Base-by-base conservation (phyloP, 2,113 vertebrate genomes). In the Ariopsis seemanni region DNA sequence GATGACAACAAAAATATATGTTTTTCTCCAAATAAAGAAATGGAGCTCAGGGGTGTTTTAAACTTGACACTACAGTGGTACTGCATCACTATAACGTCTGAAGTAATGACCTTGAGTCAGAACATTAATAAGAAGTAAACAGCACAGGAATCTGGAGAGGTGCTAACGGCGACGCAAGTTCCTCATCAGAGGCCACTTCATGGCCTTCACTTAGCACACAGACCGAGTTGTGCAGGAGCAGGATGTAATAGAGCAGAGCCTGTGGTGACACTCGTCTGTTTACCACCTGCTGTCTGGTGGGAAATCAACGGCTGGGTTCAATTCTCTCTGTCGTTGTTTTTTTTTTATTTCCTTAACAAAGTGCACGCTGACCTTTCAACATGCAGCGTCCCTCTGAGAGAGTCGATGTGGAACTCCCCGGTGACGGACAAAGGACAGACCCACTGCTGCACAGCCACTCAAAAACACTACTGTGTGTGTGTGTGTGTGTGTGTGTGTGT, bases 351-450 rank as follows among this genome's bases (percentile, higher is more conserved):
- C 90, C 83, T 78, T 89, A 83, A 87, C 88, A 93, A 92, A 93
- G 92, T 92, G 92, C 91, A 89, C 77, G 55, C 87, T 93, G 94
- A 94, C 94, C 93, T 94, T 94, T 94, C 89, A 84, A 74, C 74
- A 84, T 34, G 90, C 77, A 84, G 90, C 86, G 90, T 88, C 90
- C 92, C 82, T 34, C 25, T 30, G 91, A 91, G 90, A 86, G 85
- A 72, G 22, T 90, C 88, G 89, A 91, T 91, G 88, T 77, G 80
- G 74, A 80, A n/a, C 85, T 89, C 86, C 63, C 62, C n/a, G 63
- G 27, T 62, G 74, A 87, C 7, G 74, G 83, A 90, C 89, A 91
- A 89, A 89, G 52, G 80, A 85, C 72, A 82, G 74, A 85, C 83
- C 86, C 8, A 88, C 89, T 79, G 67, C 89, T 85, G 84, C 52